Evolutionary conservation across 2,797 vertebrate genomes (phyloP), one percentile per base, ranked within the genome.

Genomic region (Danio kyathit): DNA sequence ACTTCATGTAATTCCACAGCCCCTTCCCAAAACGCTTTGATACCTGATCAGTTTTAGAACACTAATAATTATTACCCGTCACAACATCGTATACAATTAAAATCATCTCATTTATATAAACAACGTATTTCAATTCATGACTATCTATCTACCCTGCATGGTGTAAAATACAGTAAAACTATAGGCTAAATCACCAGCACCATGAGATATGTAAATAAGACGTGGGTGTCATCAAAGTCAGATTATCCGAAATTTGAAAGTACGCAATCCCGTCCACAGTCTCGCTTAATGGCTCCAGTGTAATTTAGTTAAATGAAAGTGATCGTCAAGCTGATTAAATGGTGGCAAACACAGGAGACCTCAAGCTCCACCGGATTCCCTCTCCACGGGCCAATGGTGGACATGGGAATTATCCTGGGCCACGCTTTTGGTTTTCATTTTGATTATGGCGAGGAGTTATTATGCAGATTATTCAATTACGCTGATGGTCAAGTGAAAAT

Each of bases 381-480:
- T 61, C 56, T 49, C 64, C 48, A 74, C 51, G 81, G 49, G 49
- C 56, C 76, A 70, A 63, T 63, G 44, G 21, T 66, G 77, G 67
- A 60, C 76, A 57, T 54, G 54, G 70, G 78, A 90, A 79, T 89
- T 77, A 87, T 87, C 86, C 86, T 82, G 71, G 87, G 80, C 82
- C 80, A 70, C 73, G 86, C 88, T 92, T 90, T 92, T 66, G 29
- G 84, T 88, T 88, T 86, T 84, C 79, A 92, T 93, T 91, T 91
- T 86, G 85, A 92, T 92, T 91, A 89, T 90, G 88, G 87, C 46
- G 21, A 60, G 29, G 51, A 59, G 63, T 48, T 90, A 89, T 88
- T 86, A 86, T 86, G 80, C 86, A 89, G 90, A 92, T 92, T 89
- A 89, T 91, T 91, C 90, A 92, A 92, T 94, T 92, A 93, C 83